phyloP scores from a whole-genome alignment of 2,113 vertebrate species.

The Mobula birostris region DNA sequence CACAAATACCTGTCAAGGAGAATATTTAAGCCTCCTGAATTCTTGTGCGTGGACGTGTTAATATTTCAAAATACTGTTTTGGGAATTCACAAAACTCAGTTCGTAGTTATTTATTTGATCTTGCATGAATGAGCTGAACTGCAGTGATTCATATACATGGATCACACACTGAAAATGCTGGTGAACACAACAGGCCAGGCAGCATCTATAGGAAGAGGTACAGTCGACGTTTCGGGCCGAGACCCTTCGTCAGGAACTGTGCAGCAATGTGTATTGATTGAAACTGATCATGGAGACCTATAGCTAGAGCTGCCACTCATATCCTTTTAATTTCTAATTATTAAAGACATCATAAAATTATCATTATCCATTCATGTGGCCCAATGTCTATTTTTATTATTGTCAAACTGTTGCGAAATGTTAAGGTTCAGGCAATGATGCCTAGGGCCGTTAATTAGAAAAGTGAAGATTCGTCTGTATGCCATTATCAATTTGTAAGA shows the following conservation, averaged over 20 bases:
- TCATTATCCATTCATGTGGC: neutral
- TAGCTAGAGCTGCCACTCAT: neutral
- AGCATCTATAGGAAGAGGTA: too few species aligned
- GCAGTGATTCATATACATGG: neutral
- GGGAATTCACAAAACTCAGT: neutral
- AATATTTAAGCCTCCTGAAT: neutral
- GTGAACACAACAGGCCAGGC: too few species aligned
- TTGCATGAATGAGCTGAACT: neutral
- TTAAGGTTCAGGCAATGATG: neutral
- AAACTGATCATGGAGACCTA: neutral
- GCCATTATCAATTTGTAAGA: neutral
- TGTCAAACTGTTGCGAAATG: neutral
- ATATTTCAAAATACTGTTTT: neutral
- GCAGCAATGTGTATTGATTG: neutral
- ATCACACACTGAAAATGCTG: too few species aligned
- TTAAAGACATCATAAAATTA: slow-evolving; percentile 12
- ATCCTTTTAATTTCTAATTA: slow-evolving; percentile 10
- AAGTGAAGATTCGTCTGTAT: neutral
- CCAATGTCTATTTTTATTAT: neutral
- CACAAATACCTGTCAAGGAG: neutral
- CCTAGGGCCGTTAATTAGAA: neutral
- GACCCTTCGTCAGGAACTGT: neutral
- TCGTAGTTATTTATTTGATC: neutral
- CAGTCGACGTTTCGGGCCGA: too few species aligned
- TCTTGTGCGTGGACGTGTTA: neutral